Percentiles rank a stretch among this genome's conserved stretches.
phyloP scores from a whole-genome alignment of 2,113 vertebrate genomes.

The Megaceryle maxima region DNA sequence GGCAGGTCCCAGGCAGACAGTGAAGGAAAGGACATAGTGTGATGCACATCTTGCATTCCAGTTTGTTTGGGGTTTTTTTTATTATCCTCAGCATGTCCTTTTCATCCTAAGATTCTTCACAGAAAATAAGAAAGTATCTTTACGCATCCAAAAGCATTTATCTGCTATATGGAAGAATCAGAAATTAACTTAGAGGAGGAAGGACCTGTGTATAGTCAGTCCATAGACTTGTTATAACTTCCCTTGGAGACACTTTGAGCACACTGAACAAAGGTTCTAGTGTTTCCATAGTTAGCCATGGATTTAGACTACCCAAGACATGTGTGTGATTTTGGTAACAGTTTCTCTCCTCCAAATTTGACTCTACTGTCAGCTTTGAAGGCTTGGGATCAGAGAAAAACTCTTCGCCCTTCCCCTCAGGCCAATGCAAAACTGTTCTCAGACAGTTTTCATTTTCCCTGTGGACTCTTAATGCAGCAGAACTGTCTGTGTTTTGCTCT shows the following conservation, averaged over 20 bases:
- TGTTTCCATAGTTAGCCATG: background rate
- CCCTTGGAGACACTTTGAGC: background rate
- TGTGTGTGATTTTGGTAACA: background rate
- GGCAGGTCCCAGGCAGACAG: background rate
- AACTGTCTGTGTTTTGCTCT: background rate
- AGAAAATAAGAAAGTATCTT: background rate
- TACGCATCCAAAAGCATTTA: background rate
- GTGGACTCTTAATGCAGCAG: background rate
- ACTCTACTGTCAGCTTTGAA: background rate
- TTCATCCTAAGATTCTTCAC: background rate
- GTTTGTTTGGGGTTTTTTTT: background rate
- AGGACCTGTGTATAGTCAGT: background rate
- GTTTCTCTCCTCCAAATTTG: background rate
- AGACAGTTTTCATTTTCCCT: background rate
- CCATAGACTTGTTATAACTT: background rate
- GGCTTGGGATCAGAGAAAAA: background rate
- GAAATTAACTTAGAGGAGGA: background rate
- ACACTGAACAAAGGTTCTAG: background rate
- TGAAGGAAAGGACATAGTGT: no score
- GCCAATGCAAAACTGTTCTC: background rate
- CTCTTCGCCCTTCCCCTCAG: background rate
- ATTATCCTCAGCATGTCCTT: background rate
- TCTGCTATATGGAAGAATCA: background rate
- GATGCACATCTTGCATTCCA: background rate
- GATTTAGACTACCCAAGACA: background rate